Conservation (phyloP, 2,888 invertebrate species). For the Himalopsyche tibetana region DNA sequence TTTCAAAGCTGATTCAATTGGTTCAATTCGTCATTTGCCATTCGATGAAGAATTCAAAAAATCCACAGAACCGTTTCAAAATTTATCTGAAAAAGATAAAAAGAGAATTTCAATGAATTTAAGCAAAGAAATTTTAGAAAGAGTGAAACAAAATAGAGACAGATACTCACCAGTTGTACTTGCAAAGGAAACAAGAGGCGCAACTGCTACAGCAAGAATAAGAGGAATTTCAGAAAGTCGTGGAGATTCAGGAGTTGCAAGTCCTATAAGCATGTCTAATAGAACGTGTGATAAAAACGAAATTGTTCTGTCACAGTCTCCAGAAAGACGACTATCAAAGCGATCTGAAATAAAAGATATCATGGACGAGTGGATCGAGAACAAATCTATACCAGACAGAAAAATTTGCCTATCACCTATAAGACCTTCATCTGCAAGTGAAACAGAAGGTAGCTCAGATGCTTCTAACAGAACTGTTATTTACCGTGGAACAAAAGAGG, state of each 20-base stretch:
- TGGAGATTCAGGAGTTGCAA: conserved; percentile 68
- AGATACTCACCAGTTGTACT: conserved; percentile 70
- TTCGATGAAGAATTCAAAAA: conserved; percentile 75
- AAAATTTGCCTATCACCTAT: conserved; percentile 65
- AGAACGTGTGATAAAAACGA: conserved; percentile 68
- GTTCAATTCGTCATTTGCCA: conserved; percentile 74
- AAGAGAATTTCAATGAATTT: conserved; percentile 83
- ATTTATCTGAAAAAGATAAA: conserved; percentile 83
- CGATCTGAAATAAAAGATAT: conserved; percentile 70
- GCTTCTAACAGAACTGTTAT: conserved; percentile 84
- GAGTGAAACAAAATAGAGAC: conserved; percentile 76
- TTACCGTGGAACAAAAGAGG: conserved; percentile 78
- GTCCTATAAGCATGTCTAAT: conserved; percentile 67
- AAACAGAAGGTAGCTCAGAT: conserved; percentile 85
- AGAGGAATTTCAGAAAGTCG: conserved; percentile 68
- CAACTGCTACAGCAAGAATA: conserved; percentile 77
- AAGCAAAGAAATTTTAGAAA: conserved; percentile 84
- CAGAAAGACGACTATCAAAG: conserved; percentile 68
- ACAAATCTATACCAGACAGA: conserved; percentile 70
- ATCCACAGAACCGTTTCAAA: conserved; percentile 70
- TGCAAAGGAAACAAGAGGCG: conserved; percentile 80
- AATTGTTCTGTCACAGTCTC: conserved; percentile 73
- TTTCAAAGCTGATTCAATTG: conserved; percentile 78
- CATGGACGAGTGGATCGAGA: conserved; percentile 73
- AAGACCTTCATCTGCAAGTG: conserved; percentile 78